Base-by-base conservation (phyloP, 2,113 vertebrate genomes). In the Zosterops pallidus region DNA sequence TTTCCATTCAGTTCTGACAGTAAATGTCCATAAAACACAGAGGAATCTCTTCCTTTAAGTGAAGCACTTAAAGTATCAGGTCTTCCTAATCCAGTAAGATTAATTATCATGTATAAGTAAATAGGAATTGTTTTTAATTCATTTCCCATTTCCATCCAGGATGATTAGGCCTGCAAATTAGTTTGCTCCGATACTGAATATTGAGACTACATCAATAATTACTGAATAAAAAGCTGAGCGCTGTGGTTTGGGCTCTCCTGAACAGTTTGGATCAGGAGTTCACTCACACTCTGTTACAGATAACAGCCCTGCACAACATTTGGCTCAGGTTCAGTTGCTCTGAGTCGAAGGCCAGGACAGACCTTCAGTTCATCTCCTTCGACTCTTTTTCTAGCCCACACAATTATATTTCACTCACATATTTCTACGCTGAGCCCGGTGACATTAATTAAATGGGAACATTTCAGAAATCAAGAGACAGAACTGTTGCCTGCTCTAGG, bases 381-480 rank as follows among this genome's bases (percentile, higher is more conserved):
- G 0, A 75, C 82, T 92, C 70, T 70, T 22, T 92, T 89, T 42
- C 67, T 89, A 70, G 91, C 85, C 95, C 68, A 52, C 76, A 57
- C 41, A 93, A 92, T 94, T 94, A n/a, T 55, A 94, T 85, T 95
- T 94, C 83, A 72, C 79, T 96, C 81, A 90, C 64, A 96, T 86
- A 90, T 59, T 84, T 89, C 89, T 49, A 67, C 9, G 17, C 47
- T 60, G 64, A 94, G 89, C 72, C 86, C 6, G 7, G 86, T 92
- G 89, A 95, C 86, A 87, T 94, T 95, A 95, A 96, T 95, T 94
- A 96, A 94, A 92, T 71, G 86, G 87, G 69, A 95, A 71, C 64
- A 64, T 92, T 92, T 95, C 80, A 96, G 92, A 95, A 96, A 93
- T 67, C 83, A 52, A 59, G 92, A 92, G 89, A 77, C 39, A 86